Evolutionary conservation across 2,113 vertebrate genomes (phyloP).

Genomic region (Muntiacus reevesi): DNA sequence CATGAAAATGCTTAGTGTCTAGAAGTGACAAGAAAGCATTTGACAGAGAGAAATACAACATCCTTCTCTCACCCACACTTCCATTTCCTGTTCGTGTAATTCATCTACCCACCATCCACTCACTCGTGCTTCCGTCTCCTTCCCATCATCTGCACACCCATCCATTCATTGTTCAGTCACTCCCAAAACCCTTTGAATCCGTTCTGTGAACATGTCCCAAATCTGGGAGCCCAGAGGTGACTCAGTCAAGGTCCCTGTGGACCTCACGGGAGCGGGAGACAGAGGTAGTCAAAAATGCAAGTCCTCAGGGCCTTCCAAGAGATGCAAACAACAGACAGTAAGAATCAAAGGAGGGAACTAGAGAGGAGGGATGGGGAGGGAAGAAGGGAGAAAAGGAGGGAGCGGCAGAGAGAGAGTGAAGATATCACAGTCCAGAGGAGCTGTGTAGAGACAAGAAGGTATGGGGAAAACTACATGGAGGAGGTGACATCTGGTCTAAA

Average conservation of each 20-base stretch:
- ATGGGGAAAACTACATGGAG: background rate
- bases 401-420: background rate
- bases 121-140: background rate
- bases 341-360: background rate
- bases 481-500: background rate
- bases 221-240: background rate
- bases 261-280: rapidly evolving
- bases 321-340: background rate
- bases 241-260: background rate
- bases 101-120: background rate
- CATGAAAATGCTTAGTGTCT: background rate
- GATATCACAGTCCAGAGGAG: background rate
- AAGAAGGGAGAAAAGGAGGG: background rate
- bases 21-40: background rate
- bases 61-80: background rate
- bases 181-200: background rate
- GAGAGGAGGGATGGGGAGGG: no score
- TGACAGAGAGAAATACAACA: background rate
- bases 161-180: background rate
- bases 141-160: rapidly evolving
- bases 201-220: background rate
- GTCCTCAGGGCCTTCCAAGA: background rate
- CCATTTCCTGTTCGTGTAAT: background rate
- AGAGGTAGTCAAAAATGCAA: background rate
- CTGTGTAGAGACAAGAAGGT: background rate